A percentile compares a stretch with the other conserved stretches of the same genome.
Conservation (phyloP, 2,797 vertebrate genomes). For the Loris lydekkerianus region DNA sequence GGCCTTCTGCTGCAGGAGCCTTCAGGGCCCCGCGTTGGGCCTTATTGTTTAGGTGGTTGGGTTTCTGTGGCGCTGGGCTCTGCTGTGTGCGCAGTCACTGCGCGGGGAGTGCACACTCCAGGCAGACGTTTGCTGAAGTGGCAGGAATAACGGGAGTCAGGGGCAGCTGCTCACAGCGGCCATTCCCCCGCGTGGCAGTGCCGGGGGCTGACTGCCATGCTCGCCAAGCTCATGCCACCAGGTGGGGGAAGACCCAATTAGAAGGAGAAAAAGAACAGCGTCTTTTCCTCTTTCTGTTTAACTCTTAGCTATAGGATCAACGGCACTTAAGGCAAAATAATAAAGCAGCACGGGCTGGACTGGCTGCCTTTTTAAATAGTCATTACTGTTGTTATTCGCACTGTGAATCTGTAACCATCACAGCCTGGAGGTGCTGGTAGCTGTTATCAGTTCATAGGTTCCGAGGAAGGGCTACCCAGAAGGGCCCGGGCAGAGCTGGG, state of each 20-base stretch:
- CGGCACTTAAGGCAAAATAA: conserved; percentile 80
- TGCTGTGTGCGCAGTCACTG: background rate
- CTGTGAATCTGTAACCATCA: background rate
- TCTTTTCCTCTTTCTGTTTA: conserved; percentile 76
- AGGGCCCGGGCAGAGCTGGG: background rate
- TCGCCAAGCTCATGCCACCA: background rate
- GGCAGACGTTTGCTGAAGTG: background rate
- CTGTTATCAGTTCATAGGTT: background rate
- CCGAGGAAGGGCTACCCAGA: background rate
- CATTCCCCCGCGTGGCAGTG: rapidly evolving
- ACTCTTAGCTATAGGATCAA: conserved; percentile 84
- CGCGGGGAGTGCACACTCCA: conserved; percentile 40
- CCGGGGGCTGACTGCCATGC: background rate
- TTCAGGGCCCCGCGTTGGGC: background rate
- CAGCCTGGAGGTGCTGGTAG: background rate
- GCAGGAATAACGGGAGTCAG: conserved; percentile 66
- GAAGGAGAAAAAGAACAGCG: conserved; percentile 48
- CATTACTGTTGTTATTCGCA: background rate
- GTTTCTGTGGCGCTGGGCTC: conserved; percentile 4
- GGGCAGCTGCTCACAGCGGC: conserved; percentile 12
- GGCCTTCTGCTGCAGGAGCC: background rate
- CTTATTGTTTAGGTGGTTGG: background rate
- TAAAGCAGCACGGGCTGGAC: conserved; percentile 68
- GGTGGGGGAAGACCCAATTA: background rate
- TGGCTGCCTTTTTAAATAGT: background rate